Base-by-base conservation (phyloP, 2,113 vertebrate species). In the Marmota monax region DNA sequence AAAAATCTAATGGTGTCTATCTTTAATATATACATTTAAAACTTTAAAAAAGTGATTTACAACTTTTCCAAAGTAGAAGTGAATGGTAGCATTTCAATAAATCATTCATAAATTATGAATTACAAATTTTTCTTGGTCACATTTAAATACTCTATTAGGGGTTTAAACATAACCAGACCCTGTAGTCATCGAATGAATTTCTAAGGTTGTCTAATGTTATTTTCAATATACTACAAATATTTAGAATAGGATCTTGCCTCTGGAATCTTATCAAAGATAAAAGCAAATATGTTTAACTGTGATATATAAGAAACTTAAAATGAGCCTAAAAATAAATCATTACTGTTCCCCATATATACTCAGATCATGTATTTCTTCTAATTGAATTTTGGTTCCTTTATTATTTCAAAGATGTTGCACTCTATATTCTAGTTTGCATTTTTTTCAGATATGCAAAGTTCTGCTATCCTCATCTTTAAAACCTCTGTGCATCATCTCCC, bases 291-390 rank as follows among this genome's bases (percentile, higher is more conserved):
- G 42, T 22, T 7, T 63, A 72, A 13, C 69, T 3, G 7, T 92
- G 20, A 69, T 89, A 85, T 82, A 79, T 90, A n/a, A 85, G 56
- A 61, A 61, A n/a, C 10, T 95, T 13, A 79, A 80, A 80, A 39
- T 53, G 13, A 56, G 17, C 18, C 22, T 92, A 39, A 48, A 82
- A 45, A 89, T 20, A 48, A 9, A 25, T 16, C 29, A 7, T 37
- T 72, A 37, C 51, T 63, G n/a, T 89, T 51, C 51, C 5, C 14
- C 23, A 7, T 16, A n/a, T 77, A 14, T 45, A 63, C 58, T 61
- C 16, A 67, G 48, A 51, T 69, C 13, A 22, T 65, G 4, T 48
- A 11, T 88, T 88, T 76, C 32, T 79, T 84, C 25, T 63, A 9
- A 48, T 86, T 63, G 32, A 58, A 7, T 20, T 84, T 92, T 70